These are phyloP conservation scores for Acanthosepion esculentum DNA, from an alignment of 2,888 invertebrate genomes.

Conservation along the genomic window DNA sequence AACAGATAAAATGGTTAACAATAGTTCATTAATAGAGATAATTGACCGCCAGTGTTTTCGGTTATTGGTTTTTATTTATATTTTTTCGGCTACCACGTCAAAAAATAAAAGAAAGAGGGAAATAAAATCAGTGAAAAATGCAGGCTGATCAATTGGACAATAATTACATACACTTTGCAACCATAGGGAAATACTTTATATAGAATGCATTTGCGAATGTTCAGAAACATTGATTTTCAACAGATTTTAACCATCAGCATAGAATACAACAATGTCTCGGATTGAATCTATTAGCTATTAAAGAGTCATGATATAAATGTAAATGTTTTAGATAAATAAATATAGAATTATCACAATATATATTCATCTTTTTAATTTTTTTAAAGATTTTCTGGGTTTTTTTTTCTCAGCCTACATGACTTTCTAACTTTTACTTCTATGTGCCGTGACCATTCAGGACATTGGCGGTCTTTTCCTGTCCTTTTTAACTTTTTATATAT, in stretches of 20 bases:
- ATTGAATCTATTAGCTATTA: neutral
- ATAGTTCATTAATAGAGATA: conserved; percentile 33
- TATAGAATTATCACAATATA: neutral
- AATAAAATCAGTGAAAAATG: neutral
- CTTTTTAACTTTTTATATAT: too few relatives aligned
- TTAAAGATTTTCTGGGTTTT: too few relatives aligned
- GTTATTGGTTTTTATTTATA: neutral
- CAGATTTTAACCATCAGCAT: neutral
- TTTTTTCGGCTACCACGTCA: neutral
- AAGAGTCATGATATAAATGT: neutral
- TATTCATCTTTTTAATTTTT: too few relatives aligned
- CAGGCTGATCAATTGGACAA: neutral
- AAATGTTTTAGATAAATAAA: neutral
- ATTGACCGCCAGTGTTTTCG: neutral
- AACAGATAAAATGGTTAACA: conserved; percentile 5
- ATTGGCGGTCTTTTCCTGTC: too few relatives aligned
- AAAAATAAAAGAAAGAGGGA: neutral
- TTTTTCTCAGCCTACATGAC: too few relatives aligned
- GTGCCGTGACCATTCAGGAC: too few relatives aligned
- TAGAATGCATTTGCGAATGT: neutral
- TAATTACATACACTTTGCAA: conserved; percentile 20
- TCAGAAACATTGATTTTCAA: neutral
- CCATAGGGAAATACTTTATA: neutral
- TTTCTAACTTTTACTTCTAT: too few relatives aligned
- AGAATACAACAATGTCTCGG: neutral